Conservation (phyloP, 2,113 vertebrate genomes). For the Amphilophus citrinellus region DNA sequence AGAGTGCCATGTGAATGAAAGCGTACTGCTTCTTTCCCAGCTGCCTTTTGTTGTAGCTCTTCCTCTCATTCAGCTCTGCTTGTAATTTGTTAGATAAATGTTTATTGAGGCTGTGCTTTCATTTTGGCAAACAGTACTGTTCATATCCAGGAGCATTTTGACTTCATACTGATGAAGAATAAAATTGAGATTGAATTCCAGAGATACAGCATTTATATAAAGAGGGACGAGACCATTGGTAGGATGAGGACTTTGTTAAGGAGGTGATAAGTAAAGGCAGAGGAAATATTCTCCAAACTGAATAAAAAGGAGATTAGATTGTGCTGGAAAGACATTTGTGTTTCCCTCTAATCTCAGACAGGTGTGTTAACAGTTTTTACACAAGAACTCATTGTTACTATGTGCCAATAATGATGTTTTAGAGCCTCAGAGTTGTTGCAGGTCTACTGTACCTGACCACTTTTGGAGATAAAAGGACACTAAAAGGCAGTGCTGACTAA, state of each 20-base stretch:
- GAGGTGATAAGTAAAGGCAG: not conserved
- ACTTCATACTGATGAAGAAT: not conserved
- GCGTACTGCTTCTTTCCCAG: not conserved
- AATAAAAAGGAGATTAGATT: not conserved
- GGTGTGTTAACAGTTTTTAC: not conserved
- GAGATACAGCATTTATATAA: not conserved
- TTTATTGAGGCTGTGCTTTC: not conserved
- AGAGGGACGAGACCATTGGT: not conserved
- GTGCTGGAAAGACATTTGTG: not conserved
- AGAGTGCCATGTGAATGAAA: not conserved
- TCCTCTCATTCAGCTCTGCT: conserved; percentile 2
- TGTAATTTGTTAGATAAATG: not conserved
- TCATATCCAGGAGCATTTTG: not conserved
- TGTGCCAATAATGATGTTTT: conserved; percentile 14
- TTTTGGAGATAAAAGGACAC: not conserved
- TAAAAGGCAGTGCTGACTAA: conserved; percentile 3
- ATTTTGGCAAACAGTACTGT: not conserved
- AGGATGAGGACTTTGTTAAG: not conserved
- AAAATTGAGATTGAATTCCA: not conserved
- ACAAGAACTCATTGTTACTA: not conserved
- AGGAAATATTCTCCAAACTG: too few species aligned
- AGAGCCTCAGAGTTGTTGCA: not conserved
- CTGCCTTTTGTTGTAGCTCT: not conserved
- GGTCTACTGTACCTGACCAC: not conserved
- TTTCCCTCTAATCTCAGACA: not conserved